Percentiles rank a stretch among this genome's conserved stretches.
Evolutionary conservation across 2,888 invertebrate genomes (phyloP).

Genomic region (Eucera pruinosa): DNA sequence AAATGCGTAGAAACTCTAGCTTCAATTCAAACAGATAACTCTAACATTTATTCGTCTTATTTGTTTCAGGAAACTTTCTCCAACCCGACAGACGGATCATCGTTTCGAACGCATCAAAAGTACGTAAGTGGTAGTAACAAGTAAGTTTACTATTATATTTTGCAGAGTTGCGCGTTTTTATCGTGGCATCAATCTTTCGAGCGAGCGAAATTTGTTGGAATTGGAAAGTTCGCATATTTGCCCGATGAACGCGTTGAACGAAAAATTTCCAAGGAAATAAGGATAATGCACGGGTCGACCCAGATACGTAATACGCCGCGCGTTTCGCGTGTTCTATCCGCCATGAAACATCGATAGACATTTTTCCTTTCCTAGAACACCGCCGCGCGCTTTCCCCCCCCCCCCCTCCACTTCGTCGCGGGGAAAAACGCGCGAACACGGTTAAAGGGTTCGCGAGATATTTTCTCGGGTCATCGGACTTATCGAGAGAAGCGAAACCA

Average conservation of each 20-base stretch:
- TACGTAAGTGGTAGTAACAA: too few relatives aligned
- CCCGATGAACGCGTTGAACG: background rate
- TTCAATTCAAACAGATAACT: too few relatives aligned
- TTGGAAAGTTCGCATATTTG: background rate
- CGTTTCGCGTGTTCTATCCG: background rate
- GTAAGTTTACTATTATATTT: too few relatives aligned
- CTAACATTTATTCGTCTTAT: too few relatives aligned
- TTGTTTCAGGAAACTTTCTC: too few relatives aligned
- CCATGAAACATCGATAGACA: conserved; percentile 16
- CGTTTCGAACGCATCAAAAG: background rate
- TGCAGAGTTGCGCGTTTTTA: background rate
- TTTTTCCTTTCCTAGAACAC: background rate
- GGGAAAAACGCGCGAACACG: background rate
- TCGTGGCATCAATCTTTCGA: background rate
- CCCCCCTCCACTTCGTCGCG: background rate
- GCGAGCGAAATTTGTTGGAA: background rate
- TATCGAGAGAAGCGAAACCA: background rate
- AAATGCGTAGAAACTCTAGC: too few relatives aligned
- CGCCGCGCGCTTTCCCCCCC: too few relatives aligned
- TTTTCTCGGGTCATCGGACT: conserved; percentile 10
- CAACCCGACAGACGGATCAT: background rate
- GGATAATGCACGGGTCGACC: background rate
- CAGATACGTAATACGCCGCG: conserved; percentile 9
- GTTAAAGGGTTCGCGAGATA: conserved; percentile 6
- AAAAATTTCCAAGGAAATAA: conserved; percentile 18